phyloP scores from a whole-genome alignment of 2,797 vertebrate species.

The Enteromius radiatus region DNA sequence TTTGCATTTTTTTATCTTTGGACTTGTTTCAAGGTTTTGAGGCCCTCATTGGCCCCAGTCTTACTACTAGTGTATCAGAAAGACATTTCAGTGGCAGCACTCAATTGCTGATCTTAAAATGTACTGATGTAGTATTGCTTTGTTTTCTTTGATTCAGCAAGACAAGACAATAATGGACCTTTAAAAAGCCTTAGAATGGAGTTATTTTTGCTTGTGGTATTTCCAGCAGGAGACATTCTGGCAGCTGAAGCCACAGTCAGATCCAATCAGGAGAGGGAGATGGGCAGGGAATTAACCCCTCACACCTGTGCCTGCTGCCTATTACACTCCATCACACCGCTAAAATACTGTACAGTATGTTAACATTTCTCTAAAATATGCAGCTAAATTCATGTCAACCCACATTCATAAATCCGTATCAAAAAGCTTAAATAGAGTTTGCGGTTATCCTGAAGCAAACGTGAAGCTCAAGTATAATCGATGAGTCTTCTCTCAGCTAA shows the following conservation, averaged over 20 bases:
- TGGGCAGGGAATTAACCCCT: constrained; percentile 1
- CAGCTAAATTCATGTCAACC: neutral
- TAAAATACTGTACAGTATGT: neutral
- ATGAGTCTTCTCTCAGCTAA: constrained; percentile 37
- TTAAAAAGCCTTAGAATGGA: neutral
- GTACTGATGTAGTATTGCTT: neutral
- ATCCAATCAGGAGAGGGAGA: constrained; percentile 18
- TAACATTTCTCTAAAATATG: neutral
- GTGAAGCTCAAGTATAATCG: constrained; percentile 18
- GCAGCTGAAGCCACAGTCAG: constrained; percentile 19
- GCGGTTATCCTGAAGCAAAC: constrained; percentile 1
- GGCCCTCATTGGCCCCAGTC: neutral
- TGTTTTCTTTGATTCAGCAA: constrained; percentile 3
- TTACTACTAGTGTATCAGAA: neutral
- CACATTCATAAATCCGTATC: constrained; percentile 10
- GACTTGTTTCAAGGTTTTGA: neutral
- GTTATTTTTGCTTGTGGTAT: constrained; percentile 18
- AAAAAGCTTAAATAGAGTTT: neutral
- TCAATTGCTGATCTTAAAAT: neutral
- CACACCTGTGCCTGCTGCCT: neutral
- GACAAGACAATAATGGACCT: constrained; percentile 1
- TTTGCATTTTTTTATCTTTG: neutral
- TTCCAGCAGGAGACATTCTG: constrained; percentile 9
- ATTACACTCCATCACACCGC: neutral
- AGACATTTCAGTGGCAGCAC: neutral